phyloP scores from a whole-genome alignment of 2,888 invertebrate species.

The Sphecodes monilicornis region DNA sequence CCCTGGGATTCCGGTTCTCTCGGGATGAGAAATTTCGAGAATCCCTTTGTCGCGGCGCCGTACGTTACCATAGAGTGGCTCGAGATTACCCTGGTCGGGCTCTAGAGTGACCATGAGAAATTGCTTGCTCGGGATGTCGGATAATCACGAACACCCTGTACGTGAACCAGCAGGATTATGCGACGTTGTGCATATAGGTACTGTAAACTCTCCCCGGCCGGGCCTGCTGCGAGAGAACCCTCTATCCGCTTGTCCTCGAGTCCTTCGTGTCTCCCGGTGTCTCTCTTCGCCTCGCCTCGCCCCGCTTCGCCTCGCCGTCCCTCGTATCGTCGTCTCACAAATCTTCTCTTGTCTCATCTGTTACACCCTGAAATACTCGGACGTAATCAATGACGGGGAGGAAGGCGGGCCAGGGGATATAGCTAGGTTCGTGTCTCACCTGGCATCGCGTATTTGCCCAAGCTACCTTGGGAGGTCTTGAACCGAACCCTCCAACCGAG shows the following conservation, averaged over 20 bases:
- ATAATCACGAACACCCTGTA: constrained; percentile 74
- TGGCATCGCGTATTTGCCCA: constrained; percentile 49
- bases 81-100: constrained; percentile 66
- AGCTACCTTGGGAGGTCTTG: constrained; percentile 40
- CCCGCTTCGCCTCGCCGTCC: constrained; percentile 30
- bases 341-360: constrained; percentile 73
- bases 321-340: constrained; percentile 67
- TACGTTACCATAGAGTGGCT: constrained; percentile 67
- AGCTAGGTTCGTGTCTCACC: constrained; percentile 58
- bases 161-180: constrained; percentile 72
- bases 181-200: constrained; percentile 66
- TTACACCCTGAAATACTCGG: constrained; percentile 70
- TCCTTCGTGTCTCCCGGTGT: constrained; percentile 18
- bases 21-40: constrained; percentile 69
- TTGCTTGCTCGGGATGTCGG: constrained; percentile 72
- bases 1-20: constrained; percentile 44
- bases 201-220: constrained; percentile 45
- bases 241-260: constrained; percentile 47
- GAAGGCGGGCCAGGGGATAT: constrained; percentile 14
- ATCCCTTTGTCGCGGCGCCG: constrained; percentile 70
- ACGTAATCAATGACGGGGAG: constrained; percentile 70
- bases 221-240: constrained; percentile 21
- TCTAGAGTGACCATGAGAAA: constrained; percentile 72
- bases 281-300: constrained; percentile 23
- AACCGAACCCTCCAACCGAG: constrained; percentile 32